Percentiles rank a stretch among this genome's conserved stretches.
These are phyloP conservation scores for Tetragonula clypearis DNA, from an alignment of 1,140 invertebrate species.

Conservation along the genomic window DNA sequence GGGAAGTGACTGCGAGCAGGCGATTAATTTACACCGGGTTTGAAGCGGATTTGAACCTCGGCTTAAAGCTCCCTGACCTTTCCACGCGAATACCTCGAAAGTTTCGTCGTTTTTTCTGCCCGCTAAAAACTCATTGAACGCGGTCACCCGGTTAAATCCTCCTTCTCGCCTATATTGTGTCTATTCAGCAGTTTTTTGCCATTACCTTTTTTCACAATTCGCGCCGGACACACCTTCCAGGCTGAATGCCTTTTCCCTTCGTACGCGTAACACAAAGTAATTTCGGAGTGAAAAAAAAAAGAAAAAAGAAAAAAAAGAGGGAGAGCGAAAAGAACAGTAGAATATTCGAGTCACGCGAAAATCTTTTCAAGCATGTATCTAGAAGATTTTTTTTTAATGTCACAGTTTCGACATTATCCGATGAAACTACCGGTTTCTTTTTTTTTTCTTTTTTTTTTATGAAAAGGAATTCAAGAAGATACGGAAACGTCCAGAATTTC, in stretches of 20 bases:
- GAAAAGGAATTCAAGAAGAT: not conserved
- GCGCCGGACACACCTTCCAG: not conserved
- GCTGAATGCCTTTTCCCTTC: not conserved
- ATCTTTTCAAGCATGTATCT: not conserved
- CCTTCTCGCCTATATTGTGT: slow-evolving; percentile 24
- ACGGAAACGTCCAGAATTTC: slow-evolving; percentile 1
- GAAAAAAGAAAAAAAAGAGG: not conserved
- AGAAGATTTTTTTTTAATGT: not conserved
- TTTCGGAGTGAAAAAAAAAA: slow-evolving; percentile 13
- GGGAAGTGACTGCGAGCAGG: not conserved
- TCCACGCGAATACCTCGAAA: not conserved
- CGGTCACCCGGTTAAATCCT: slow-evolving; percentile 33
- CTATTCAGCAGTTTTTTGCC: slow-evolving; percentile 3
- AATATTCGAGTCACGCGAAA: not conserved
- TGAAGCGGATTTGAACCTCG: slow-evolving; percentile 33
- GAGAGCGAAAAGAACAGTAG: not conserved
- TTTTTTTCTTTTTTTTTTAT: not conserved
- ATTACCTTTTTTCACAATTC: slow-evolving; percentile 5
- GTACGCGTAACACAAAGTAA: slow-evolving; percentile 16
- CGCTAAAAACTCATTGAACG: not conserved
- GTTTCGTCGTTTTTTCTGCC: not conserved
- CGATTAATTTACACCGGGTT: slow-evolving; percentile 32
- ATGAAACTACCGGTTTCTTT: not conserved
- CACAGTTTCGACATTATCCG: not conserved
- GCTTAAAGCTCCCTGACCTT: slow-evolving; percentile 3